Evolutionary conservation across 2,888 invertebrate species (phyloP).

Genomic region (Caenorhabditis imperialis): DNA sequence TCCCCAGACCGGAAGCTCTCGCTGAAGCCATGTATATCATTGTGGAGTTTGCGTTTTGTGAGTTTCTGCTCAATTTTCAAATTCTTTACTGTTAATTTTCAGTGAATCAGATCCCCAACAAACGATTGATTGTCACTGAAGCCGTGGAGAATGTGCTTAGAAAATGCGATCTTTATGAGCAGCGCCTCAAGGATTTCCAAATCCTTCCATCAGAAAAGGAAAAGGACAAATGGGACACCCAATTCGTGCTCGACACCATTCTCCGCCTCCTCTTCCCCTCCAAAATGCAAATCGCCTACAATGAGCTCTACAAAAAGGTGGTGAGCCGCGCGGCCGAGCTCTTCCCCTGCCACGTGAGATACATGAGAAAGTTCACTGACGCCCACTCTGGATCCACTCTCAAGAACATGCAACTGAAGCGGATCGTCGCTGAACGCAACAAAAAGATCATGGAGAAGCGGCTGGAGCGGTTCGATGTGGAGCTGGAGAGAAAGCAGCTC

Average conservation of each 20-base stretch:
- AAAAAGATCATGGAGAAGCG: not conserved
- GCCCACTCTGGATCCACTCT: conserved; percentile 1
- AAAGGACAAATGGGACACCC: not conserved
- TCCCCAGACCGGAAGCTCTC: conserved; percentile 16
- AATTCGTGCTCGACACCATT: conserved; percentile 18
- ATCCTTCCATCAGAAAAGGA: not conserved
- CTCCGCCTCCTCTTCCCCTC: not conserved
- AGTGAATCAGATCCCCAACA: not conserved
- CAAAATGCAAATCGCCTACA: not conserved
- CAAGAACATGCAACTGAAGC: conserved; percentile 12
- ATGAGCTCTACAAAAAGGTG: conserved; percentile 3
- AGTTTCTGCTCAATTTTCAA: not conserved
- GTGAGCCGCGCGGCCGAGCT: not conserved
- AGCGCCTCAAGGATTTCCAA: not conserved
- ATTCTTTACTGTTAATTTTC: not conserved
- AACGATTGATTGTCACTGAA: not conserved
- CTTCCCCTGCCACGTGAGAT: conserved; percentile 26
- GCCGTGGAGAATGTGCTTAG: not conserved
- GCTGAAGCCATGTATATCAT: not conserved
- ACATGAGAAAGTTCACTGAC: conserved; percentile 8
- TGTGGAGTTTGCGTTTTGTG: conserved; percentile 16
- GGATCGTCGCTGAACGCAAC: not conserved
- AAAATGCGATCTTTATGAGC: not conserved
- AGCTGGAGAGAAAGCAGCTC: conserved; percentile 12
- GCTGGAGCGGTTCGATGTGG: not conserved